A percentile compares a stretch with the other conserved stretches of the same genome.
Evolutionary conservation across 1,140 invertebrate species (phyloP).

Genomic region (Gonioctena quinquepunctata): DNA sequence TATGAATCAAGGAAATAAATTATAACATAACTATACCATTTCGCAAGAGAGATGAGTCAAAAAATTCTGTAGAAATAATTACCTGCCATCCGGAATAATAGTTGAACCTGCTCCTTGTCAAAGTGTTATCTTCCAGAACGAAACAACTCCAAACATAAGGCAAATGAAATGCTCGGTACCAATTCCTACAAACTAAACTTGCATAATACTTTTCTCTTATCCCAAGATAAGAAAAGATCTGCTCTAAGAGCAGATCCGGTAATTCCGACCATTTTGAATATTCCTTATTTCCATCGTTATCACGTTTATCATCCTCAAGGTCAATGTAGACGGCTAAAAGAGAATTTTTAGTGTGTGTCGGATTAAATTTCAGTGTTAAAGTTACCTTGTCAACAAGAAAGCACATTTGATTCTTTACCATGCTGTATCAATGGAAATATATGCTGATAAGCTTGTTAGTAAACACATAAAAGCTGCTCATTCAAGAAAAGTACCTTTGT

Average conservation of each 20-base stretch:
- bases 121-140: slow-evolving; percentile 70
- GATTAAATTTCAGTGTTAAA: slow-evolving; percentile 17
- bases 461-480: neutral
- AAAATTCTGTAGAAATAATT: slow-evolving; percentile 64
- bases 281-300: slow-evolving; percentile 52
- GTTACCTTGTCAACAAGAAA: too few species aligned
- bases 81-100: slow-evolving; percentile 83
- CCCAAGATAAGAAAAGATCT: slow-evolving; percentile 73
- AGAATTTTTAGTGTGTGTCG: neutral
- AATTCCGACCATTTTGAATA: slow-evolving; percentile 70
- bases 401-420: neutral
- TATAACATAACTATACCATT: too few species aligned
- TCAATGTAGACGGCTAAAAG: slow-evolving; percentile 64
- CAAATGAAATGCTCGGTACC: slow-evolving; percentile 76
- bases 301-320: slow-evolving; percentile 59
- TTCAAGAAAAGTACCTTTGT: slow-evolving; percentile 39
- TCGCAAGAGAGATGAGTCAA: slow-evolving; percentile 76
- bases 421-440: neutral
- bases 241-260: slow-evolving; percentile 77
- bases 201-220: slow-evolving; percentile 74
- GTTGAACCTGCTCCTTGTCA: slow-evolving; percentile 77
- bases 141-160: slow-evolving; percentile 77
- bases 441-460: neutral
- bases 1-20: too few species aligned
- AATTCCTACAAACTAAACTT: slow-evolving; percentile 71